phyloP scores from a whole-genome alignment of 2,797 vertebrate genomes.

The Tadarida brasiliensis region DNA sequence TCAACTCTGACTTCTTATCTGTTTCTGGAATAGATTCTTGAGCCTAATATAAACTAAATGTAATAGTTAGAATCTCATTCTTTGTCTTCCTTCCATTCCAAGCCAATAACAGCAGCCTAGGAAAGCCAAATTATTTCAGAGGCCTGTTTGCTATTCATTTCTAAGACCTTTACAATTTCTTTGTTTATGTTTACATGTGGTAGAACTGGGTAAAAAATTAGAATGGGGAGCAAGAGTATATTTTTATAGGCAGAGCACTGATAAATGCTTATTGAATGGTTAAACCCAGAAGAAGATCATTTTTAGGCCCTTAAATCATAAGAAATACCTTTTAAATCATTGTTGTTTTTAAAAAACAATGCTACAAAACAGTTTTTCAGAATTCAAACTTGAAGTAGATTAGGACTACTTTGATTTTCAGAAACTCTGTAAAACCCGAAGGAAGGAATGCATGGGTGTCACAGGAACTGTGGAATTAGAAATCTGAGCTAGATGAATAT shows the following conservation, averaged over 20 bases:
- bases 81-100: background rate
- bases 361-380: background rate
- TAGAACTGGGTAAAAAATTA: background rate
- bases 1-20: background rate
- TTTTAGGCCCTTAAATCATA: background rate
- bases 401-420: background rate
- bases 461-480: background rate
- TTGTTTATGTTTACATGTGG: background rate
- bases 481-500: background rate
- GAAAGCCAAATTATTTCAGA: background rate
- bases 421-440: background rate
- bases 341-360: background rate
- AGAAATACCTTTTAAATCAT: background rate
- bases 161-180: background rate
- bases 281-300: background rate
- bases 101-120: background rate
- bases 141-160: background rate
- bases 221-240: background rate
- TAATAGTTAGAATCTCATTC: background rate
- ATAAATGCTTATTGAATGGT: background rate
- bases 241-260: background rate
- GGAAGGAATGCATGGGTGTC: background rate
- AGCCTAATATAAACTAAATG: background rate
- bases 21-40: background rate
- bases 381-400: background rate